Evolutionary conservation across 1,140 invertebrate genomes (phyloP), one percentile per base, ranked within the genome.

Genomic region (Sogatella furcifera): DNA sequence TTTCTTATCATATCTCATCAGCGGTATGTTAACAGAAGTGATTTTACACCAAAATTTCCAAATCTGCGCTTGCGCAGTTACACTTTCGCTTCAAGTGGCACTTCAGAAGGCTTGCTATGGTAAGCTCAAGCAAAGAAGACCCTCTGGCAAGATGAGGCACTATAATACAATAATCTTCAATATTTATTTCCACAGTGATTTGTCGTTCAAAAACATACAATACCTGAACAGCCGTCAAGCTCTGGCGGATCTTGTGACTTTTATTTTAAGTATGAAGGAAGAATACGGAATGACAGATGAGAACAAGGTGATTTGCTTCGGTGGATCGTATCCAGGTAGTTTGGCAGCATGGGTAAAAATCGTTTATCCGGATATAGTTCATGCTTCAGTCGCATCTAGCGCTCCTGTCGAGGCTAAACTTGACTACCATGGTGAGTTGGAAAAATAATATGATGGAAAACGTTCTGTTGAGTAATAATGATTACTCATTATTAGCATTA

Each of bases 251-350:
- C 74, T 95, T 52, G 90, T 90, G 0, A 77, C 80, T 60, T 96
- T 96, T 68, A 88, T 93, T 31, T 66, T 71, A 53, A 78, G 72
- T 52, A 88, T 87, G 78, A 86, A 84, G 66, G 61, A 73, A 6
- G 71, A 82, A 65, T 81, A 85, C 60, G 79, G 84, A 28, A 73
- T 93, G 42, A 72, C 74, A 0, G 68, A 70, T 11, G 69, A 77
- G 17, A 80, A 81, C 15, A 92, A 91, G 76, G 95, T 92, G 89
- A 85, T 97, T 60, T 84, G 84, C 2, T 95, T 97, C 73, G 94
- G 95, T 34, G 93, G 94, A 1, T 95, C 90, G 0, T 97, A 97
- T 74, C 86, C 92, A 2, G 94, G 93, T 52, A 88, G 87, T 3
- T 73, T 97, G 46, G 89, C 92, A 14, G 93, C 92, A 8, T 97